Conservation (phyloP, 30 jellyfish, hydroid and myxozoan genomes). For the Pelagia noctiluca region DNA sequence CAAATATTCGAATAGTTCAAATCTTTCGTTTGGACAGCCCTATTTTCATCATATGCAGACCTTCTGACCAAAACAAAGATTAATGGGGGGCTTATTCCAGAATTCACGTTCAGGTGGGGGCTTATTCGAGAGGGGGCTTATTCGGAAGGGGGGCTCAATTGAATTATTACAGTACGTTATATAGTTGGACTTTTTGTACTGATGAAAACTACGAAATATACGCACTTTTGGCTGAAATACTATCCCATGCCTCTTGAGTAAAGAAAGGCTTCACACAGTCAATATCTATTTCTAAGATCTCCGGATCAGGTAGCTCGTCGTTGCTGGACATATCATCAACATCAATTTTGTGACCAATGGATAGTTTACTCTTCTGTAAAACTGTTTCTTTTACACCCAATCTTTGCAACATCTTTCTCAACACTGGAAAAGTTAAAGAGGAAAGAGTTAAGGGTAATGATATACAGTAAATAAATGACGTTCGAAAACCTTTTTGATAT, state of each 20-base stretch:
- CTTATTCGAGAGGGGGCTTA: background rate
- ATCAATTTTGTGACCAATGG: background rate
- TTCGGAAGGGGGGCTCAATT: too few species aligned
- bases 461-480: too few species aligned
- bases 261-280: background rate
- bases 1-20: too few species aligned
- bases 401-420: background rate
- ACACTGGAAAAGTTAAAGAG: background rate
- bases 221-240: background rate
- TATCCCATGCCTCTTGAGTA: constrained; percentile 25
- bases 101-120: too few species aligned
- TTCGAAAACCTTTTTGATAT: too few species aligned
- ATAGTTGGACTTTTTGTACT: too few species aligned
- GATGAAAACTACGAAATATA: background rate
- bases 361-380: background rate
- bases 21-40: too few species aligned
- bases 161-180: too few species aligned
- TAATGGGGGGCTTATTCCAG: background rate
- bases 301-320: background rate
- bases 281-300: background rate
- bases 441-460: too few species aligned
- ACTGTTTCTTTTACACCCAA: background rate
- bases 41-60: background rate
- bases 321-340: background rate
- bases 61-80: background rate